Conservation (phyloP, 2,888 invertebrate species). For the Oscheius sp. region DNA sequence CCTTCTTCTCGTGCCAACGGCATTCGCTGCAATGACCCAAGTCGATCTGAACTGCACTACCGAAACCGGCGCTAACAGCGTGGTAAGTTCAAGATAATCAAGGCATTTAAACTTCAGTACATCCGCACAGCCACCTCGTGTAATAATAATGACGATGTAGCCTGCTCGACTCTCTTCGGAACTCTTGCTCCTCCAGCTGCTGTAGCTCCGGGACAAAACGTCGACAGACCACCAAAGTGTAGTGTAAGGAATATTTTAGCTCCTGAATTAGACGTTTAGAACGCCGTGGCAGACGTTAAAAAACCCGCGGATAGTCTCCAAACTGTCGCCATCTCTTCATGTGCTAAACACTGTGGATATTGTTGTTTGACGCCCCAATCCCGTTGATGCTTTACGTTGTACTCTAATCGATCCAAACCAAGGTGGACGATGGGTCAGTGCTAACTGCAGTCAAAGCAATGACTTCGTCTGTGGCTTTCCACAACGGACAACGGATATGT, state of each 20-base stretch:
- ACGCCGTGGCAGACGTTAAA: too few relatives aligned
- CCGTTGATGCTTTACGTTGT: slow-evolving; percentile 6
- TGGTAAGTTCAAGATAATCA: not conserved
- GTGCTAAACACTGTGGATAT: slow-evolving; percentile 1
- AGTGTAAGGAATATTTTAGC: not conserved
- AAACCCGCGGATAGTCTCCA: too few relatives aligned
- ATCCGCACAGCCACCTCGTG: not conserved
- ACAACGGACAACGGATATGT: too few relatives aligned
- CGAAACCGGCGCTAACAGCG: too few relatives aligned
- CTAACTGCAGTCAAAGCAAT: slow-evolving; percentile 6
- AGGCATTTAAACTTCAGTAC: too few relatives aligned
- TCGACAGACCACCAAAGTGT: not conserved
- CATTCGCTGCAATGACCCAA: not conserved
- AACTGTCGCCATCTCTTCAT: not conserved
- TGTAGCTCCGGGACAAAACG: not conserved
- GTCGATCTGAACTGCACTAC: not conserved
- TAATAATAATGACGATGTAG: not conserved
- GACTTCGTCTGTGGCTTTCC: slow-evolving; percentile 10
- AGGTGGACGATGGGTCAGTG: not conserved
- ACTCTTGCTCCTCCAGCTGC: not conserved
- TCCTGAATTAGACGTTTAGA: not conserved
- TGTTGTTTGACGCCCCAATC: slow-evolving; percentile 15
- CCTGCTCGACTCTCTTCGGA: not conserved
- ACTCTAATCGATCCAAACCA: slow-evolving; percentile 7
- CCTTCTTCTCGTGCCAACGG: not conserved